Conservation (phyloP, 64 coral and sea anemone genomes). For the Pachyseris speciosa region DNA sequence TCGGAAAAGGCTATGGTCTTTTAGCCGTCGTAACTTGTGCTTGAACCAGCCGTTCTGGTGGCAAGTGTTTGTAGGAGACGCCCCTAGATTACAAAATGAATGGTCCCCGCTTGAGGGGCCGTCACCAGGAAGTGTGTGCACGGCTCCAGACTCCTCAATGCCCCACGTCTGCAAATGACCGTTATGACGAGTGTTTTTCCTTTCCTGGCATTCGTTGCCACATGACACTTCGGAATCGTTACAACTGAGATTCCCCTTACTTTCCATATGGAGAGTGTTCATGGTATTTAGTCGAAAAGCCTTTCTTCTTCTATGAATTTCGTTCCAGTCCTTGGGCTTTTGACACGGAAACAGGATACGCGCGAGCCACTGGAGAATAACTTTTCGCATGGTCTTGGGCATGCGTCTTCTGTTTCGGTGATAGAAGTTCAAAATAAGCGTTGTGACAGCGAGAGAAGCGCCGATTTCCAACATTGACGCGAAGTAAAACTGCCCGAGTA, state of each 20-base stretch:
- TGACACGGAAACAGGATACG: constrained; percentile 50
- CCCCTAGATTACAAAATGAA: constrained; percentile 1
- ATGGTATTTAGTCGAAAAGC: neutral
- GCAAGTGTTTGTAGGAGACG: neutral
- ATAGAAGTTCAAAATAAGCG: constrained; percentile 83
- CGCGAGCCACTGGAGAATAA: constrained; percentile 71
- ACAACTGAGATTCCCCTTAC: neutral
- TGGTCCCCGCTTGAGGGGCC: neutral
- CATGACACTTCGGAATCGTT: neutral
- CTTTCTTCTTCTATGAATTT: neutral
- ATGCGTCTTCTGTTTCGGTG: constrained; percentile 78
- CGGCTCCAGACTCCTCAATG: neutral
- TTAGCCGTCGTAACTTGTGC: neutral
- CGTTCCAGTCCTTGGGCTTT: neutral
- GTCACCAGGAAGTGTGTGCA: neutral
- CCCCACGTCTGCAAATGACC: neutral
- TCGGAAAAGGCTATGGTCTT: neutral
- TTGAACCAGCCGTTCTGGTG: neutral
- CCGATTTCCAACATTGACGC: constrained; percentile 64
- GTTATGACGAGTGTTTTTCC: neutral
- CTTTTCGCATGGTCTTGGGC: constrained; percentile 64
- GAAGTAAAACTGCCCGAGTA: constrained; percentile 80
- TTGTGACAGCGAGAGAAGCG: constrained; percentile 60
- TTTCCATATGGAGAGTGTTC: neutral
- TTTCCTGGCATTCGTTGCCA: neutral